Evolutionary conservation across 2,113 vertebrate genomes (phyloP), one percentile per base, ranked within the genome.

Genomic region (Grus americana): DNA sequence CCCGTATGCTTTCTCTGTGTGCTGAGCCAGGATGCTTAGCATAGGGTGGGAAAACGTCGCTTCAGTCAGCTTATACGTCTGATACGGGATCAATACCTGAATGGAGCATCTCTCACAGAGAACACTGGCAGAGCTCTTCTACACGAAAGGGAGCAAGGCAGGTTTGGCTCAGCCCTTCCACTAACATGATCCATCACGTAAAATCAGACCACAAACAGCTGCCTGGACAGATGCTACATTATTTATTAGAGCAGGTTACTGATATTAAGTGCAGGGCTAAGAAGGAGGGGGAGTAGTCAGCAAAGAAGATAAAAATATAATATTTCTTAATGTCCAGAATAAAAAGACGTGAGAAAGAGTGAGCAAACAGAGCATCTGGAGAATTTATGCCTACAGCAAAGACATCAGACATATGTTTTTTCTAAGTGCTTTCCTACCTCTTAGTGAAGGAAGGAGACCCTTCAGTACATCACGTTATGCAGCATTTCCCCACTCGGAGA

Each of bases 1-100:
- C 70, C 6, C 0, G 0, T 13, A 4, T 0, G 0, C 38, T 74
- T 67, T 67, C 38, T 52, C 52, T 27, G 2, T 0, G 0, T n/a
- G 47, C 70, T 46, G 47, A 85, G 65, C 32, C 0, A 1, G 30
- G 63, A 21, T 36, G 24, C 20, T 80, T 2, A 0, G 16, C 22
- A 5, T 5, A 5, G 50, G 16, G 32, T 1, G 8, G 73, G 61
- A 93, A 79, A 84, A 46, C 5, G n/a, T 5, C 49, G 32, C n/a
- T 50, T 15, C 47, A 29, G 0, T 12, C 59, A 70, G 32, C 27
- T 66, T 46, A 8, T 20, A 12, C 19, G 13, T 50, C 59, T 46
- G 55, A 9, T 18, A 34, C 0, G 1, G 46, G 50, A 70, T 70
- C 36, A 24, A 55, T 42, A 30, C n/a, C 52, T 36, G 67, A 32